These are phyloP conservation scores for Anguilla anguilla DNA, from an alignment of 2,797 vertebrate species.

Conservation along the genomic window DNA sequence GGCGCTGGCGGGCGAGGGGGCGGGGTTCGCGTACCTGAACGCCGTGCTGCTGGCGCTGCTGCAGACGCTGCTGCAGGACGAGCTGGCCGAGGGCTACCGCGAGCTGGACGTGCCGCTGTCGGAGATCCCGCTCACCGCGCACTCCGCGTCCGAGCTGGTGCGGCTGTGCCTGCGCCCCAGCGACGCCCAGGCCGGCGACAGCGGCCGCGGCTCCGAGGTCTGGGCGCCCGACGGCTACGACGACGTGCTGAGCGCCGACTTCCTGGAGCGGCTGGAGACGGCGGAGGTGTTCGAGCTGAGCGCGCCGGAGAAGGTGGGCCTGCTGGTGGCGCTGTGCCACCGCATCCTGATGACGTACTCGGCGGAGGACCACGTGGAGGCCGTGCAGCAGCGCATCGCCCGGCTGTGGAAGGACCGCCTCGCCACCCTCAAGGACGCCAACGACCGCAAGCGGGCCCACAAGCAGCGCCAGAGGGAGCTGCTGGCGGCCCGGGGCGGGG, in stretches of 20 bases:
- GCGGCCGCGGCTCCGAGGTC: slow-evolving; percentile 72
- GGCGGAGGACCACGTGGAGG: slow-evolving; percentile 91
- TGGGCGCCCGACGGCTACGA: slow-evolving; percentile 72
- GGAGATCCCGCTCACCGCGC: slow-evolving; percentile 93
- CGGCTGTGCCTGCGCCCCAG: slow-evolving; percentile 90
- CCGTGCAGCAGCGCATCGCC: slow-evolving; percentile 85
- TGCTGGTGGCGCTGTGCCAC: slow-evolving; percentile 89
- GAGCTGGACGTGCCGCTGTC: slow-evolving; percentile 94
- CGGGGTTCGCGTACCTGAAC: slow-evolving; percentile 91
- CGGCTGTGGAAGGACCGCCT: slow-evolving; percentile 94
- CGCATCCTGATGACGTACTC: slow-evolving; percentile 98
- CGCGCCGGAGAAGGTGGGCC: slow-evolving; percentile 86
- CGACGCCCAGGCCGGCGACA: slow-evolving; percentile 85
- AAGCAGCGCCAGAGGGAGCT: slow-evolving; percentile 85
- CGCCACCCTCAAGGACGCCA: slow-evolving; percentile 89
- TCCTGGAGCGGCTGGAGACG: slow-evolving; percentile 90
- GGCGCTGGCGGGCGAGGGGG: slow-evolving; percentile 87
- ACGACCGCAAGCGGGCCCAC: slow-evolving; percentile 89
- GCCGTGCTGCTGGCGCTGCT: slow-evolving; percentile 89
- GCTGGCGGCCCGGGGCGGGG: slow-evolving; percentile 82
- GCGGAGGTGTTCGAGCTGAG: slow-evolving; percentile 91
- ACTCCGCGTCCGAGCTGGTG: slow-evolving; percentile 91
- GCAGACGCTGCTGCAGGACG: slow-evolving; percentile 94
- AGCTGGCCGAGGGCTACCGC: slow-evolving; percentile 93
- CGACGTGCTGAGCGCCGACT: slow-evolving; percentile 88